Base-by-base conservation (phyloP, 2,888 invertebrate species). In the Ditula angustiorana region DNA sequence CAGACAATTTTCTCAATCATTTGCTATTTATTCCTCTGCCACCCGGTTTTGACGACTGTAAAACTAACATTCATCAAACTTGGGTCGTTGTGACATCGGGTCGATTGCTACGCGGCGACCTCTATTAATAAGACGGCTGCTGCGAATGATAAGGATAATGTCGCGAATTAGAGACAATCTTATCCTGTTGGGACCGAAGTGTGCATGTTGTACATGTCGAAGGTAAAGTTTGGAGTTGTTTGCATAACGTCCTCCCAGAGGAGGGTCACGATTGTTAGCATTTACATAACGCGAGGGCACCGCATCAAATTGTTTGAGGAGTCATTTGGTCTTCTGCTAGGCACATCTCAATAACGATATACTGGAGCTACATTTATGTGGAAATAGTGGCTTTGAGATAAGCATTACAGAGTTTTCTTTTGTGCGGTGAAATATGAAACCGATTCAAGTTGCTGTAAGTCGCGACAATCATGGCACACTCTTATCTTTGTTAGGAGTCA, bases 241-340 rank as follows among this genome's bases (percentile, higher is more conserved):
- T 72, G 71, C 70, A 72, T 71, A 70, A 70, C 69, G 58, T 69
- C 67, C 69, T 60, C 64, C 61, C 68, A 69, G 69, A 70, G 67
- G 69, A 69, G 73, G 74, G 72, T 61, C 66, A 37, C 59, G 53
- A 67, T 66, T 70, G 67, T 73, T 66, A 68, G 50, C 70, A 69
- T 73, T 77, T 72, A 69, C 74, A 72, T 75, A 72, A 68, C 61
- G 67, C 52, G 57, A 59, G 68, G 58, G 46, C 58, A 50, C 50
- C 50, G 52, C 58, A 57, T 53, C 58, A 64, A 64, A 64, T 64
- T 59, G 64, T 66, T 68, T 56, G 58, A 61, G 64, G 70, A 73
- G 70, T 72, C 67, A 68, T 69, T 72, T 67, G 33, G 41, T 63
- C 49, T 50, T 50, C 16, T 52, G 57, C 37, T 30, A 21, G 53